Conservation (phyloP, 2,113 vertebrate genomes). For the Myodes glareolus region DNA sequence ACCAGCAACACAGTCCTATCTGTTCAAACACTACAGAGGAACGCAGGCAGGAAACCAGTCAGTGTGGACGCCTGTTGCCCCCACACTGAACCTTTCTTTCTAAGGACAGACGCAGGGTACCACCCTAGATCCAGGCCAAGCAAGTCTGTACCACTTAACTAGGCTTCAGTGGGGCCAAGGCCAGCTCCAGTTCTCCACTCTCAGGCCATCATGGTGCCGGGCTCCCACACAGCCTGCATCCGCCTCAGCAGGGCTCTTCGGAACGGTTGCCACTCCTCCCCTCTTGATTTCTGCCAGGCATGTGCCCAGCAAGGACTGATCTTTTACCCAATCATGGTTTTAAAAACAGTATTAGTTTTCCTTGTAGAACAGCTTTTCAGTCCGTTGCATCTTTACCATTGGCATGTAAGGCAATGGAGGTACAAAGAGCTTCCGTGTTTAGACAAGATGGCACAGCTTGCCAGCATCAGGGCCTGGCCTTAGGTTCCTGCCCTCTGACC, state of each 20-base stretch:
- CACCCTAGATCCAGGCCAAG: not conserved
- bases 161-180: not conserved
- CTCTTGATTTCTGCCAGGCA: not conserved
- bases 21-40: not conserved
- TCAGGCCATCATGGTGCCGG: not conserved
- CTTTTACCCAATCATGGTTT: not conserved
- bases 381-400: not conserved
- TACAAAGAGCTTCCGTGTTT: not conserved
- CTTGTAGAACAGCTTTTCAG: not conserved
- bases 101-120: not conserved
- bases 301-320: not conserved
- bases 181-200: not conserved
- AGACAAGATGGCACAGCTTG: not conserved
- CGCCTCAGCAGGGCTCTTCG: not conserved
- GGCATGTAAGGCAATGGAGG: not conserved
- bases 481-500: not conserved
- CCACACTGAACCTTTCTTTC: not conserved
- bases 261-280: not conserved
- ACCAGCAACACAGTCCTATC: not conserved
- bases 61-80: not conserved
- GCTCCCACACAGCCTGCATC: not conserved
- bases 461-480: not conserved
- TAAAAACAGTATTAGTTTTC: not conserved
- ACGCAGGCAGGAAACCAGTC: not conserved
- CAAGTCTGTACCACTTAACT: not conserved